Conservation (phyloP, 2,888 invertebrate genomes). For the Lasioglossum lativentre region DNA sequence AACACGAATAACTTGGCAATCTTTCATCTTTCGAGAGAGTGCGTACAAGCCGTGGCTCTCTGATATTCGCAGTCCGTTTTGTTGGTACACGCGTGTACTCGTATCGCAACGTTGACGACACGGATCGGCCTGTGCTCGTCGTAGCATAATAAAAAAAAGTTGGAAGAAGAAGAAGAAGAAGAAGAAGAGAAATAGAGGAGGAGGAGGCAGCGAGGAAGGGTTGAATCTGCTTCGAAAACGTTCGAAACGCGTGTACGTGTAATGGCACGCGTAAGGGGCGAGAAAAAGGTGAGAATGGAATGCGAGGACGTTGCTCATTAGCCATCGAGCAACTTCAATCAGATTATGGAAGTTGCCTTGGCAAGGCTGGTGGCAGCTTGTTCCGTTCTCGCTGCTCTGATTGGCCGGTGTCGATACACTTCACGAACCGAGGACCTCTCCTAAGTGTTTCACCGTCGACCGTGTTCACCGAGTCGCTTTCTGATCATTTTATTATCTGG, state of each 20-base stretch:
- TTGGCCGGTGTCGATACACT: slow-evolving; percentile 56
- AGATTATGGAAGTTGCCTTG: slow-evolving; percentile 74
- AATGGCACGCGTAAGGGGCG: slow-evolving; percentile 71
- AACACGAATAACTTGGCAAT: slow-evolving; percentile 29
- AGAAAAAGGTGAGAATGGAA: slow-evolving; percentile 76
- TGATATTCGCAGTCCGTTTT: slow-evolving; percentile 51
- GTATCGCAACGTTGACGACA: slow-evolving; percentile 48
- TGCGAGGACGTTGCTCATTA: slow-evolving; percentile 79
- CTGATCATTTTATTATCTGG: slow-evolving; percentile 71
- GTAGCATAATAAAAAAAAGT: slow-evolving; percentile 32
- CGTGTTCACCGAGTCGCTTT: slow-evolving; percentile 41
- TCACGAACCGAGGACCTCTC: slow-evolving; percentile 43
- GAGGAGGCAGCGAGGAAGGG: not conserved
- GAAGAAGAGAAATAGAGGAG: not conserved
- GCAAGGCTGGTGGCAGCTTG: slow-evolving; percentile 64
- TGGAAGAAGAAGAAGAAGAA: not conserved
- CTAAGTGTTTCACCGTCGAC: slow-evolving; percentile 63
- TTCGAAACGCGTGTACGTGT: slow-evolving; percentile 61
- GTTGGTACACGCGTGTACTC: slow-evolving; percentile 50
- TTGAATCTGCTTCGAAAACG: slow-evolving; percentile 36
- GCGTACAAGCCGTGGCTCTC: slow-evolving; percentile 10
- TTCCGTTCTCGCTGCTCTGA: slow-evolving; percentile 51
- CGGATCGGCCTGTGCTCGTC: slow-evolving; percentile 41
- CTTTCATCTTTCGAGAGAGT: slow-evolving; percentile 13
- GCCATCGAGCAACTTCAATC: slow-evolving; percentile 77